Percentiles rank a stretch among this genome's conserved stretches.
Conservation (phyloP, 92 coral and sea anemone genomes). For the Diadumene lineata region DNA sequence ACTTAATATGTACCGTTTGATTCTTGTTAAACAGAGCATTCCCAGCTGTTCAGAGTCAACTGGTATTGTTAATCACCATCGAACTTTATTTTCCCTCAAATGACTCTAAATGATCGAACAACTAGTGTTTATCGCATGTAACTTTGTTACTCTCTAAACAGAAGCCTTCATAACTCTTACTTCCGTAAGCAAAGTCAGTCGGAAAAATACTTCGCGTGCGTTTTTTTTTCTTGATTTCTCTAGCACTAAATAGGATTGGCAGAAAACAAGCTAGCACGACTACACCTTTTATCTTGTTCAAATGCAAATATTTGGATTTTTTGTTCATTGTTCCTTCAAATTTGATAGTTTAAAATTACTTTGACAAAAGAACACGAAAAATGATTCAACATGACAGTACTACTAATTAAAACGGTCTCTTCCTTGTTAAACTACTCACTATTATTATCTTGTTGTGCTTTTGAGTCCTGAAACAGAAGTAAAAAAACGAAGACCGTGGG, state of each 20-base stretch:
- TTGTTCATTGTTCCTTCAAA: background rate
- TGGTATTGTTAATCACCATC: conserved; percentile 2
- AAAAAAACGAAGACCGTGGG: conserved; percentile 6
- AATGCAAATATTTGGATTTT: conserved; percentile 1
- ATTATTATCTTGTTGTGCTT: background rate
- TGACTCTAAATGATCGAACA: conserved; percentile 10
- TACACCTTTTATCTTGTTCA: background rate
- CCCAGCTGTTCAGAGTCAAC: conserved; percentile 11
- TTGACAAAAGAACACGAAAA: background rate
- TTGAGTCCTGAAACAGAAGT: conserved; percentile 5
- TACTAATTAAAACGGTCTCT: background rate
- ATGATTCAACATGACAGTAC: background rate
- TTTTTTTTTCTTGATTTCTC: no score
- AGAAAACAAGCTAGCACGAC: no score
- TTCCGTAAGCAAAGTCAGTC: background rate
- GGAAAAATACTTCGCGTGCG: no score
- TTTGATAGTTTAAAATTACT: background rate
- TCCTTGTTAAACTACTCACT: background rate
- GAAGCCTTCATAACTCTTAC: background rate
- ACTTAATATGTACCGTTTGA: conserved; percentile 17
- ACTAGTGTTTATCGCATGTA: background rate
- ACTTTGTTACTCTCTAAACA: background rate
- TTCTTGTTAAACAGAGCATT: conserved; percentile 1
- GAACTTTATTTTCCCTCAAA: conserved; percentile 6
- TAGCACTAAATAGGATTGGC: no score